Conservation (phyloP, 1,140 invertebrate genomes). For the Drosophila nasuta region DNA sequence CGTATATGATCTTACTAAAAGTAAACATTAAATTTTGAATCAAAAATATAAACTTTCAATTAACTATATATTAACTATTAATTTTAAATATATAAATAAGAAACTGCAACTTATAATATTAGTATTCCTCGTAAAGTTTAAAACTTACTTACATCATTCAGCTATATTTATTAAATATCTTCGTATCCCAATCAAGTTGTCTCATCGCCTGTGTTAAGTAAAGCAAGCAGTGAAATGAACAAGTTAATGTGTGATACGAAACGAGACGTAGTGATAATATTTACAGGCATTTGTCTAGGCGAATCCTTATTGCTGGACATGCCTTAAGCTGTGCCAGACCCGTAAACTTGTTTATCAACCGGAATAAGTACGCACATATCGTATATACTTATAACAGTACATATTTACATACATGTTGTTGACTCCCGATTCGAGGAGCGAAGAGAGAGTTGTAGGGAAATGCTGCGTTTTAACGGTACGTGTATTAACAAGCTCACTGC, state of each 20-base stretch:
- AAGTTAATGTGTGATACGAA: not conserved
- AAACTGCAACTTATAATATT: no score
- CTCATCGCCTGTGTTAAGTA: not conserved
- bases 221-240: not conserved
- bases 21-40: no score
- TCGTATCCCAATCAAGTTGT: not conserved
- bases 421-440: not conserved
- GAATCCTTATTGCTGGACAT: constrained; percentile 22
- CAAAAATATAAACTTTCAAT: no score
- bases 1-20: no score
- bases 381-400: constrained; percentile 18
- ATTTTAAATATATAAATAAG: no score
- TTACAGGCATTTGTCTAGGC: constrained; percentile 28
- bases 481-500: constrained; percentile 68
- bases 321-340: constrained; percentile 8
- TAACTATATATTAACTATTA: no score
- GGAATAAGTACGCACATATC: constrained; percentile 18
- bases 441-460: constrained; percentile 61
- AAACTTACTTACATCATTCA: not conserved
- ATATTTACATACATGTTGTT: constrained; percentile 2
- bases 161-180: not conserved
- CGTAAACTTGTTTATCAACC: constrained; percentile 5
- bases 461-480: constrained; percentile 67
- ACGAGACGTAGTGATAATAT: constrained; percentile 27
- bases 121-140: no score